Evolutionary conservation across 2,797 vertebrate species (phyloP).

Genomic region (Lerista edwardsae): DNA sequence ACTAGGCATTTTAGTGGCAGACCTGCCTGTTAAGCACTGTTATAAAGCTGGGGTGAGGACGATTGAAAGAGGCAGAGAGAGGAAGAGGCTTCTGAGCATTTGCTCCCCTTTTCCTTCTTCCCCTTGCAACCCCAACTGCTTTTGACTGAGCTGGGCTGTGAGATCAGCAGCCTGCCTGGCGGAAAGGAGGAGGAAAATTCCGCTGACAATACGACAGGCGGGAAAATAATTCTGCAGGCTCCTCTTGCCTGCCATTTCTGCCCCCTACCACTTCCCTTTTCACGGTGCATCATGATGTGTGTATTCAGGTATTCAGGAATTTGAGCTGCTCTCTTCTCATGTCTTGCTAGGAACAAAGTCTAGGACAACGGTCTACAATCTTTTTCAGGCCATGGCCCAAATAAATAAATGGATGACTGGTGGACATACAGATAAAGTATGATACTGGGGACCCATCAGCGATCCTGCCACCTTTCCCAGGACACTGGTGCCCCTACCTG

Average conservation of each 20-base stretch:
- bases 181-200: not conserved
- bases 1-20: not conserved
- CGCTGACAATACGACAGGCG: not conserved
- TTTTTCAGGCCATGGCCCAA: no score
- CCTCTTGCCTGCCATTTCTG: not conserved
- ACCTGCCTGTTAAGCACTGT: no score
- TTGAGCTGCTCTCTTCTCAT: not conserved
- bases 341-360: not conserved
- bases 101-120: not conserved
- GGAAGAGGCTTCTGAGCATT: not conserved
- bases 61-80: no score
- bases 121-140: not conserved
- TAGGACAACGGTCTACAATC: no score
- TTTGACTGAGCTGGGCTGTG: not conserved
- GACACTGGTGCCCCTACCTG: no score
- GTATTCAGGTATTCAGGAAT: not conserved
- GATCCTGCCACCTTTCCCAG: no score
- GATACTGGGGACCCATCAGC: no score
- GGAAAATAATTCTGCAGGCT: not conserved
- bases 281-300: not conserved
- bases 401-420: no score
- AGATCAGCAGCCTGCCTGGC: not conserved
- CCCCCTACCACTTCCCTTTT: not conserved
- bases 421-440: no score
- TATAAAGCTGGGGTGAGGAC: no score